Conservation (phyloP, 2,797 vertebrate genomes). For the Cirrhinus molitorella region DNA sequence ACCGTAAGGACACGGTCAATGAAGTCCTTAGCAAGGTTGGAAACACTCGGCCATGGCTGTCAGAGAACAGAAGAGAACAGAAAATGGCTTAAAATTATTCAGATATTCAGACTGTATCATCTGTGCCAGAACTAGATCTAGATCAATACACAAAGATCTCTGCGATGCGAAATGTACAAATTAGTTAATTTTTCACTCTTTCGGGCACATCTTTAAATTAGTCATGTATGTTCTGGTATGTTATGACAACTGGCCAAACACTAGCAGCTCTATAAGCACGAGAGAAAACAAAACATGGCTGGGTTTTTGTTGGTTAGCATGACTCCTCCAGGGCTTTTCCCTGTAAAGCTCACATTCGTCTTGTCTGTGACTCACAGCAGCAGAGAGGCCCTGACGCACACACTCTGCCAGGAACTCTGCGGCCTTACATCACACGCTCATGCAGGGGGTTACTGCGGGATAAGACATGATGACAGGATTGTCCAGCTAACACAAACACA, state of each 20-base stretch:
- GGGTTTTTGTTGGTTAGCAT: slow-evolving; percentile 45
- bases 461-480: slow-evolving; percentile 48
- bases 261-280: slow-evolving; percentile 25
- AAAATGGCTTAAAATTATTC: background rate
- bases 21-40: slow-evolving; percentile 98
- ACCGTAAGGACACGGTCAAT: slow-evolving; percentile 95
- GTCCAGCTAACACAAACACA: slow-evolving; percentile 53
- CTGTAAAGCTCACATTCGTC: slow-evolving; percentile 43
- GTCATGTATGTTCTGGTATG: slow-evolving; percentile 30
- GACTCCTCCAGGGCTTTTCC: slow-evolving; percentile 46
- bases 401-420: slow-evolving; percentile 52
- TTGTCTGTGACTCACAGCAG: slow-evolving; percentile 52
- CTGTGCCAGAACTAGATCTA: background rate
- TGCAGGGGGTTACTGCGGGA: slow-evolving; percentile 51
- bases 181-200: slow-evolving; percentile 25
- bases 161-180: background rate
- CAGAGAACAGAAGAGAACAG: slow-evolving; percentile 44
- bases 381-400: slow-evolving; percentile 44
- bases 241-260: slow-evolving; percentile 39
- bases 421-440: slow-evolving; percentile 54
- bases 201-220: slow-evolving; percentile 26
- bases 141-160: slow-evolving; percentile 1
- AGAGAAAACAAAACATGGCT: slow-evolving; percentile 40
- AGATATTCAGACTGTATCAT: background rate
- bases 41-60: slow-evolving; percentile 98